phyloP scores from a whole-genome alignment of 2,888 invertebrate species.

The Osmoderma eremita region DNA sequence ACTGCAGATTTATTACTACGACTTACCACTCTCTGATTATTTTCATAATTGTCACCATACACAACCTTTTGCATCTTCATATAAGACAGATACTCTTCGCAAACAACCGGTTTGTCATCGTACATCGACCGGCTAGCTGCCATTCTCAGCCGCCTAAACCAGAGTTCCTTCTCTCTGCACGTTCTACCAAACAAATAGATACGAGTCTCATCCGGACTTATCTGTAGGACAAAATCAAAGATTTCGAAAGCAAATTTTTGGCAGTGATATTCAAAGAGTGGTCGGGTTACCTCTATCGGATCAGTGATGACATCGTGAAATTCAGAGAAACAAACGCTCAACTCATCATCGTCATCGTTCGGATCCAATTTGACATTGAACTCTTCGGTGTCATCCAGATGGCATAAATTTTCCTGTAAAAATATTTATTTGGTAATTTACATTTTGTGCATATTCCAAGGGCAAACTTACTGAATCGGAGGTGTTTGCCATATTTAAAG shows the following conservation, averaged over 20 bases:
- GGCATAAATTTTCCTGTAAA: neutral
- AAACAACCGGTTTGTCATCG: neutral
- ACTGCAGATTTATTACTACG: no score
- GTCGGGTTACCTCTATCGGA: slow-evolving; percentile 2
- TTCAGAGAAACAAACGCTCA: slow-evolving; percentile 36
- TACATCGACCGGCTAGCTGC: slow-evolving; percentile 53
- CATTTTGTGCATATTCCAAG: neutral
- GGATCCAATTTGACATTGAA: neutral
- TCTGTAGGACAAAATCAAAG: slow-evolving; percentile 26
- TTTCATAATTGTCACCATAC: neutral
- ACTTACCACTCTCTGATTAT: neutral
- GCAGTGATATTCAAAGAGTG: no score
- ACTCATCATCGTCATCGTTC: slow-evolving; percentile 45
- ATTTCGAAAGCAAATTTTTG: no score
- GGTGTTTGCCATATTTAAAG: neutral
- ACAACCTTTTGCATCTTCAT: slow-evolving; percentile 32
- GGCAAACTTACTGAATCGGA: slow-evolving; percentile 16
- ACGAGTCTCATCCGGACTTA: slow-evolving; percentile 49
- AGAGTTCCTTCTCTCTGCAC: slow-evolving; percentile 91
- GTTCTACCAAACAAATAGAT: slow-evolving; percentile 75
- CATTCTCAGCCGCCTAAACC: slow-evolving; percentile 68
- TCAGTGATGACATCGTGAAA: slow-evolving; percentile 28
- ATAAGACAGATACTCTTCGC: slow-evolving; percentile 31
- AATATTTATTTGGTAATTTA: neutral
- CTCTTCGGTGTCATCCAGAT: neutral